These are phyloP conservation scores for Ochropacha duplaris DNA, from an alignment of 2,888 invertebrate genomes.

Conservation along the genomic window DNA sequence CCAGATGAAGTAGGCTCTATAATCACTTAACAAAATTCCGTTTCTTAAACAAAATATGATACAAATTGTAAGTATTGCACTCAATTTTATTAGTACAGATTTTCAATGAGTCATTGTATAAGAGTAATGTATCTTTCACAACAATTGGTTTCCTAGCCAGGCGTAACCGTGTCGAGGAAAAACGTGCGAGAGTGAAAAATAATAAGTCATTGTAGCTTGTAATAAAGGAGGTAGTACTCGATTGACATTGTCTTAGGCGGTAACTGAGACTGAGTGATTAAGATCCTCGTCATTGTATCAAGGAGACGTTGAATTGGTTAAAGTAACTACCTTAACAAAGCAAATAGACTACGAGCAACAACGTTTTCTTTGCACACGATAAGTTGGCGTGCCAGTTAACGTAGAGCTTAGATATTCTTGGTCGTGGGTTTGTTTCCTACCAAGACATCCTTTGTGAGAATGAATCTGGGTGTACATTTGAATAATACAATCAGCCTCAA, in stretches of 20 bases:
- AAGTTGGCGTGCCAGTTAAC: no score
- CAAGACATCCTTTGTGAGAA: no score
- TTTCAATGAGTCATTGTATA: neutral
- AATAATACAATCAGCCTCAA: no score
- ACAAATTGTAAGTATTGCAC: neutral
- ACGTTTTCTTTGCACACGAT: no score
- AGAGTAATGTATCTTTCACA: slow-evolving; percentile 50
- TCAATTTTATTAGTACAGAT: neutral
- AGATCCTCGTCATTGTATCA: neutral
- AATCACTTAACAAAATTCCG: neutral
- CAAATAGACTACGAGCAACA: no score
- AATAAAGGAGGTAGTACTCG: slow-evolving; percentile 29
- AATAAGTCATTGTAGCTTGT: slow-evolving; percentile 66
- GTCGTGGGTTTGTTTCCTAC: no score
- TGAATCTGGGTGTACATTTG: no score
- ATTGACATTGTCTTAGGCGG: slow-evolving; percentile 53
- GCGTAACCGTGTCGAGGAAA: slow-evolving; percentile 77
- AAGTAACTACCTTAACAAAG: no score
- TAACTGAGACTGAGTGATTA: slow-evolving; percentile 1
- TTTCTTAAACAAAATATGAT: neutral
- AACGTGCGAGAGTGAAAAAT: slow-evolving; percentile 76
- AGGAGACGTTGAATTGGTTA: no score
- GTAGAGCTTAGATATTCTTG: no score
- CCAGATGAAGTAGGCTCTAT: neutral
- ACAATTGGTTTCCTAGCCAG: slow-evolving; percentile 61